These are phyloP conservation scores for Cercopithecus mona DNA, from an alignment of 2,113 vertebrate species.

Conservation along the genomic window DNA sequence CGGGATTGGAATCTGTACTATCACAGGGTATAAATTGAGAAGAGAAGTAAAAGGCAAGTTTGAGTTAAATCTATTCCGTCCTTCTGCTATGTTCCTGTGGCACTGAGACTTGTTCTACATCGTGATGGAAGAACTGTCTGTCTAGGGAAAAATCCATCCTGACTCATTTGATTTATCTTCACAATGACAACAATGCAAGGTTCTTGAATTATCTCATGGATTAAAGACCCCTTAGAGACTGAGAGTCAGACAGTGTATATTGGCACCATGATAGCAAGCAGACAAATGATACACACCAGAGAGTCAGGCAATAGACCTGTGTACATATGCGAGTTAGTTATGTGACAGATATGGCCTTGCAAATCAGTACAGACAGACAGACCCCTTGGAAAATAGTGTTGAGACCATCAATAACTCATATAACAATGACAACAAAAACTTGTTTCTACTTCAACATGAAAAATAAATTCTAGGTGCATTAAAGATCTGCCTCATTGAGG, in stretches of 20 bases:
- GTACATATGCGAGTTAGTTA: not conserved
- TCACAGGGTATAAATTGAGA: not conserved
- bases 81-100: not conserved
- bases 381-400: not conserved
- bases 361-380: not conserved
- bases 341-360: not conserved
- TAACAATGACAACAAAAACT: not conserved
- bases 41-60: not conserved
- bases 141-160: not conserved
- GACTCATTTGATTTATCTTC: not conserved
- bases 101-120: not conserved
- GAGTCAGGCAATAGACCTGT: not conserved
- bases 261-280: not conserved
- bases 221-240: not conserved
- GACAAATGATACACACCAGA: not conserved
- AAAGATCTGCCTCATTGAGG: not conserved
- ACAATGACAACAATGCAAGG: not conserved
- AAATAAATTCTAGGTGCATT: not conserved
- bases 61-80: not conserved
- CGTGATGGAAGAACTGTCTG: not conserved
- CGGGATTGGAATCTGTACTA: not conserved
- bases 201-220: not conserved
- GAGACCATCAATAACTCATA: not conserved
- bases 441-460: not conserved
- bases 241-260: not conserved